These are phyloP conservation scores for Chrysotoxum bicinctum DNA, from an alignment of 2,888 invertebrate genomes.

Conservation along the genomic window DNA sequence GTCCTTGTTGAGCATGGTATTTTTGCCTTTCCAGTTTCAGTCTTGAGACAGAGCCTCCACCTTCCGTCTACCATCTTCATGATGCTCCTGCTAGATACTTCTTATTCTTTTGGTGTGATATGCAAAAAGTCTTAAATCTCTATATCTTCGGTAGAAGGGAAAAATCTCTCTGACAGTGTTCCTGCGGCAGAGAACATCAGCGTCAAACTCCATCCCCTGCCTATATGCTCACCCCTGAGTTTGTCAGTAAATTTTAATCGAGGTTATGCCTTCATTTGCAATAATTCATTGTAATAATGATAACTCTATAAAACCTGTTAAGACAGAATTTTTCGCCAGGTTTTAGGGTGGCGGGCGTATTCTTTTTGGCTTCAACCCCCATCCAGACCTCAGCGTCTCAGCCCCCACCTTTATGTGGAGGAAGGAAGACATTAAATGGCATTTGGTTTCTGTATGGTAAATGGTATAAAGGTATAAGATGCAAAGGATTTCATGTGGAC, in stretches of 20 bases:
- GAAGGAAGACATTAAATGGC: conserved; percentile 50
- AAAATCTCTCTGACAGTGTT: conserved; percentile 61
- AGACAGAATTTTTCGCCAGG: conserved; percentile 70
- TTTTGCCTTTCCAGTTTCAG: background rate
- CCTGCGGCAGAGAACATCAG: conserved; percentile 51
- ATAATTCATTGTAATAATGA: conserved; percentile 73
- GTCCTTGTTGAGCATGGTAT: background rate
- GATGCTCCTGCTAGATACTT: background rate
- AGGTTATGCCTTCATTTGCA: conserved; percentile 72
- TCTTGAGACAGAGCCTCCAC: conserved; percentile 42
- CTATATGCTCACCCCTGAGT: conserved; percentile 10
- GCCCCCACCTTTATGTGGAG: background rate
- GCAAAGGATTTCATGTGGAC: conserved; percentile 61
- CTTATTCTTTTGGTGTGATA: conserved; percentile 50
- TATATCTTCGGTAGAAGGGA: conserved; percentile 54
- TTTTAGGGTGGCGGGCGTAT: conserved; percentile 22
- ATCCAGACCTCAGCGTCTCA: background rate
- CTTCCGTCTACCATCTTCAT: background rate
- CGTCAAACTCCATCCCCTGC: background rate
- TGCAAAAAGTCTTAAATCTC: conserved; percentile 72
- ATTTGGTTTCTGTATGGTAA: conserved; percentile 38
- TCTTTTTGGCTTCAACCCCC: background rate
- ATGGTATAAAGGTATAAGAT: conserved; percentile 38
- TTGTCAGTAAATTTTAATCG: conserved; percentile 71
- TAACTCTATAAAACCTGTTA: conserved; percentile 73